phyloP scores from a whole-genome alignment of 2,797 vertebrate species.

The Heteromormyrus szaboi region DNA sequence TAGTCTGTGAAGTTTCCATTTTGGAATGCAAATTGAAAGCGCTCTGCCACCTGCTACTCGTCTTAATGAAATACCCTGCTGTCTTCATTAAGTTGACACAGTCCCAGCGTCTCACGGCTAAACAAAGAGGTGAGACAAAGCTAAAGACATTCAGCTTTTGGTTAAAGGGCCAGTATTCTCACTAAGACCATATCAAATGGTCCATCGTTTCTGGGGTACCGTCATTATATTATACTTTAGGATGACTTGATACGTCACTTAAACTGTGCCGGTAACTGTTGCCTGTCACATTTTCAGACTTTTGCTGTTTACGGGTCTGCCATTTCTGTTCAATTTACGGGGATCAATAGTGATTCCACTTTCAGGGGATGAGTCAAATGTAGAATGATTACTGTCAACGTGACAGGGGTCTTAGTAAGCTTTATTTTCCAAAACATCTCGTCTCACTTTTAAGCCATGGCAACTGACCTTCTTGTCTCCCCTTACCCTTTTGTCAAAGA shows the following conservation, averaged over 20 bases:
- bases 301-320: not conserved
- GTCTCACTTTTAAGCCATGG: not conserved
- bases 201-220: not conserved
- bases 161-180: not conserved
- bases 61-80: not conserved
- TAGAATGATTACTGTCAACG: slow-evolving; percentile 1
- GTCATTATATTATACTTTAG: not conserved
- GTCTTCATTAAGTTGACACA: not conserved
- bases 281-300: not conserved
- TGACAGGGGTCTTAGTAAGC: not conserved
- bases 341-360: slow-evolving; percentile 13
- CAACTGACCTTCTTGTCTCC: not conserved
- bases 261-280: not conserved
- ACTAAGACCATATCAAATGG: not conserved
- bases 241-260: not conserved
- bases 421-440: not conserved
- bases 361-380: slow-evolving; percentile 6
- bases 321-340: slow-evolving; percentile 4
- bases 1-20: not conserved
- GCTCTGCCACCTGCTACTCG: not conserved
- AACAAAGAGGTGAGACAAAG: not conserved
- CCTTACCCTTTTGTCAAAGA: not conserved
- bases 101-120: not conserved
- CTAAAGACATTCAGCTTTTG: not conserved
- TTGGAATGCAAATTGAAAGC: not conserved